A percentile compares a stretch with the other conserved stretches of the same genome.
Evolutionary conservation across 2,888 invertebrate species (phyloP).

Genomic region (Mylabris sibirica): DNA sequence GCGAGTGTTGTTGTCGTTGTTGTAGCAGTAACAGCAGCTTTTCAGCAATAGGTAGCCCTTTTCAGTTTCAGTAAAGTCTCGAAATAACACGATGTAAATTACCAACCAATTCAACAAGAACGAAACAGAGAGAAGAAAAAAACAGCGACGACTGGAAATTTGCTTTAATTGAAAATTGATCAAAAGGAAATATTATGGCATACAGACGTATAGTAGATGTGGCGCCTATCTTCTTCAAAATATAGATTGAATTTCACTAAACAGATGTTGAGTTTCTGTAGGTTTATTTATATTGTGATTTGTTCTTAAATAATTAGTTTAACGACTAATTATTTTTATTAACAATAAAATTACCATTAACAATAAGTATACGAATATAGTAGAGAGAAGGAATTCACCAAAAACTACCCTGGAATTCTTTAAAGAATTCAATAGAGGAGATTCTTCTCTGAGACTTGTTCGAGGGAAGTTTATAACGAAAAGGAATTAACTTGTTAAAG

Average conservation of each 20-base stretch:
- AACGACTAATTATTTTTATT: conserved; percentile 16
- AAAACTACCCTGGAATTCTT: conserved; percentile 10
- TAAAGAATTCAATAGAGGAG: conserved; percentile 25
- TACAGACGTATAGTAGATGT: conserved; percentile 36
- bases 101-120: conserved; percentile 58
- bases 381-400: not conserved
- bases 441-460: conserved; percentile 40
- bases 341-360: too few species aligned
- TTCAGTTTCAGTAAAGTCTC: conserved; percentile 38
- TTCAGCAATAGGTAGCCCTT: conserved; percentile 37
- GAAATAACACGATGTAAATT: conserved; percentile 59
- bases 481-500: conserved; percentile 55
- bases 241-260: conserved; percentile 33
- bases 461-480: conserved; percentile 47
- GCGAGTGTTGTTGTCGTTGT: conserved; percentile 27
- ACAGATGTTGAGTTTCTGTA: conserved; percentile 14
- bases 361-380: too few species aligned
- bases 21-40: too few species aligned
- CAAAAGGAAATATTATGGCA: conserved; percentile 43
- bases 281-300: conserved; percentile 1
- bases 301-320: not conserved
- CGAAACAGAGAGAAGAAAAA: not conserved
- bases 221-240: conserved; percentile 34
- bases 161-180: not conserved
- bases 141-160: not conserved